Conservation (phyloP, 2,888 invertebrate species). For the Trachelus tabidus region DNA sequence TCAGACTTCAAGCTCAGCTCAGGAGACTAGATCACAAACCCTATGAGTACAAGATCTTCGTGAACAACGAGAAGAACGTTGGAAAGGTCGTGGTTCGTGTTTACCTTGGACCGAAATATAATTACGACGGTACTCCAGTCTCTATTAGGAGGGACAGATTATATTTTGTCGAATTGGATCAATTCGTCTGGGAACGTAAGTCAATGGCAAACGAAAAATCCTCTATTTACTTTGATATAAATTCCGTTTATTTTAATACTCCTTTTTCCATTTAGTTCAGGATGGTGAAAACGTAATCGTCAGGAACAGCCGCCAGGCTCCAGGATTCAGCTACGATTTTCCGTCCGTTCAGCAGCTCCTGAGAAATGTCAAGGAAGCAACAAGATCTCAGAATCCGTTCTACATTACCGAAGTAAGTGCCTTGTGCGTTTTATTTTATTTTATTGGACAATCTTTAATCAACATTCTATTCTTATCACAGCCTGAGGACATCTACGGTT, state of each 20-base stretch:
- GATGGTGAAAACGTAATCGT: constrained; percentile 77
- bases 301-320: constrained; percentile 75
- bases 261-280: constrained; percentile 61
- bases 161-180: constrained; percentile 74
- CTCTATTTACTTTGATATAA: constrained; percentile 49
- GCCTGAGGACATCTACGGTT: constrained; percentile 68
- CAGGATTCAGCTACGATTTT: constrained; percentile 59
- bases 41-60: constrained; percentile 73
- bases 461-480: constrained; percentile 45
- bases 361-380: constrained; percentile 72
- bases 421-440: background rate
- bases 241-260: constrained; percentile 11
- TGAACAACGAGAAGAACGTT: constrained; percentile 71
- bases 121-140: constrained; percentile 70
- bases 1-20: constrained; percentile 72
- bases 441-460: background rate
- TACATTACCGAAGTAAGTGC: constrained; percentile 56
- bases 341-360: constrained; percentile 74
- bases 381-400: constrained; percentile 59
- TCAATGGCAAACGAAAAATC: constrained; percentile 37
- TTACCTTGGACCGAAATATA: constrained; percentile 78
- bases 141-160: constrained; percentile 72
- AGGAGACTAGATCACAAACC: constrained; percentile 78
- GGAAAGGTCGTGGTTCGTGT: constrained; percentile 74
- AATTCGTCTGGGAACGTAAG: constrained; percentile 70